Base-by-base conservation (phyloP, 1,140 invertebrate genomes). In the Cephus cinctus region DNA sequence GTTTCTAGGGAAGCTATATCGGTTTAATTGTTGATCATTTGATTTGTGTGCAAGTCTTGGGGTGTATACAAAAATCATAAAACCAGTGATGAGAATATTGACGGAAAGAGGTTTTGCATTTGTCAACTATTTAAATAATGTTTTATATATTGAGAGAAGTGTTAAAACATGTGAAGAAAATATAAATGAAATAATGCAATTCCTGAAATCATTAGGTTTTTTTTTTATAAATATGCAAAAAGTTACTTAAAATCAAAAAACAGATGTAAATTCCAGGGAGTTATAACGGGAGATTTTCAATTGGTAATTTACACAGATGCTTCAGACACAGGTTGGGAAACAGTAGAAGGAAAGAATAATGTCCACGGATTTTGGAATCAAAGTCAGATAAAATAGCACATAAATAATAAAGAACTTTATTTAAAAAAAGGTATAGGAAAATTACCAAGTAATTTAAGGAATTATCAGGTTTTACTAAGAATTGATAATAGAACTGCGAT, bases 11-110 rank as follows among this genome's bases (percentile, higher is more conserved):
- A n/a, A n/a, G 8, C n/a, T 51, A 1, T 56, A 34, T 32, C 14
- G 51, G 31, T 51, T 51, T 42, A 45, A 9, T 4, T 51, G 48
- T 36, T 48, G 51, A 19, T 42, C 43, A 12, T 41, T 44, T 32
- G 46, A 50, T n/a, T n/a, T n/a, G n/a, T n/a, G n/a, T n/a, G 8
- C 27, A 20, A 22, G 30, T 19, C 46, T 39, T 1, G 51, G n/a
- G 3, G n/a, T 52, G 4, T 56, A 45, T 35, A 56, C 54, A 8
- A 56, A 56, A 27, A 23, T 51, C 8, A 14, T 51, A 9, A 56
- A 48, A 48, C 41, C 45, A 0, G 23, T 51, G 3, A 36, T 51
- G n/a, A 30, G 22, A n/a, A 5, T 1, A 21, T 38, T 52, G 3
- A 22, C 46, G 38, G 3, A n/a, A 4, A 16, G 31, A 22, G 42